Evolutionary conservation across 1,140 invertebrate genomes (phyloP), one percentile per base, ranked within the genome.

Genomic region (Conus ventricosus): DNA sequence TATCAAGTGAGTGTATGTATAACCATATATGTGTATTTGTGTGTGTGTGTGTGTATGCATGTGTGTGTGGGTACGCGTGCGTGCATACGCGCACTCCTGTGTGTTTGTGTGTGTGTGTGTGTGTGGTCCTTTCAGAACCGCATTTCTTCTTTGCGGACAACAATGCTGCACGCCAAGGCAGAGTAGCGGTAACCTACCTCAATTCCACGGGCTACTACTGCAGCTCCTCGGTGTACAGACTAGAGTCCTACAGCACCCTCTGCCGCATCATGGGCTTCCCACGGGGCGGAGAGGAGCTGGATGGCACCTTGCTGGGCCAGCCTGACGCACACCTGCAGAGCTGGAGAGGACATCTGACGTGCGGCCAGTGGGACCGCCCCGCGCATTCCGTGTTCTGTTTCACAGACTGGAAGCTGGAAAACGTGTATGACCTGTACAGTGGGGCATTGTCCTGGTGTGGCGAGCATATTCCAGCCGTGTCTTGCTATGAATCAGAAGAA

Each of bases 101-200:
- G 39, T 39, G 39, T 39, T 39, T 51, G 51, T 80, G 27, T 80
- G 27, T 27, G n/a, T 27, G 11, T 71, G 67, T 71, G 67, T 71
- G 13, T n/a, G 17, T 71, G 67, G 20, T 83, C 81, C 4, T 84
- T 84, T 57, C 55, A 84, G 82, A 39, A 23, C 23, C 82, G 27
- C 7, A 8, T 8, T 6, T 84, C 23, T 84, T 84, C 82, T 67
- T 84, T 10, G 82, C 63, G 82, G 82, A 84, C 82, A 84, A 84
- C 57, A n/a, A 27, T 11, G 0, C 23, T 63, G 2, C n/a, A 0
- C 55, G 4, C 27, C 54, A 63, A 51, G 82, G 82, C 54, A 20
- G 82, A 17, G 54, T 84, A n/a, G 82, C 82, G 2, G 57, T 84
- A 55, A 53, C 25, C 0, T 67, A 84, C 57, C 17, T 63, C 8